Evolutionary conservation across 2,888 invertebrate species (phyloP), one percentile per base, ranked within the genome.

Genomic region (Drosophila nigricruria): DNA sequence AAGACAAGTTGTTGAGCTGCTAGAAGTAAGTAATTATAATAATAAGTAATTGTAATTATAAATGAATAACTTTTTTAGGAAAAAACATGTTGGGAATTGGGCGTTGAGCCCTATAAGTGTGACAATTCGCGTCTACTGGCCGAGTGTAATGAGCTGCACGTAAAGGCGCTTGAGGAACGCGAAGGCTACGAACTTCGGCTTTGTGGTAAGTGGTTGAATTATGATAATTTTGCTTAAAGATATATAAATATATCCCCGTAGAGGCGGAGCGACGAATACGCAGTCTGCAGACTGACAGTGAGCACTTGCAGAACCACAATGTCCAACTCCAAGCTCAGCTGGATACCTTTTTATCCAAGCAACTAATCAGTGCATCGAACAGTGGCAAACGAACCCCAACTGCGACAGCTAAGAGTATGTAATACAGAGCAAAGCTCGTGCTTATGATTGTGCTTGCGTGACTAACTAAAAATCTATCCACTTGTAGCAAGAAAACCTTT

Each of bases 61-160:
- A 14, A 9, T 14, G 1, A 14, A 18, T 5, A 3, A n/a, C 30
- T 59, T 10, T 61, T 94, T n/a, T 91, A 96, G 95, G 96, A 96
- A 91, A 94, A 95, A 77, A 95, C 95, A 86, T 94, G 95, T 72
- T 93, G 97, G 84, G 95, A 96, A 92, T 92, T 95, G 63, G 95
- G 95, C 80, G 94, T 95, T 42, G 96, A 97, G 91, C 96, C 97
- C 0, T 97, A 96, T 87, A 96, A 96, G 93, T 96, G 96, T 92
- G 97, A 97, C 89, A 97, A 97, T 93, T 95, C 95, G 32, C 95
- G 95, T 91, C 93, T 97, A 53, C 94, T 96, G 64, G 94, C 95
- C 91, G 96, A 97, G 93, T 96, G 96, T 89, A 97, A 96, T 93
- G 94, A 95, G 81, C 93, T 97, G 56, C 96, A 97, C 90, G 93